These are phyloP conservation scores for Fulmarus glacialis DNA, from an alignment of 2,113 vertebrate genomes.

Conservation along the genomic window DNA sequence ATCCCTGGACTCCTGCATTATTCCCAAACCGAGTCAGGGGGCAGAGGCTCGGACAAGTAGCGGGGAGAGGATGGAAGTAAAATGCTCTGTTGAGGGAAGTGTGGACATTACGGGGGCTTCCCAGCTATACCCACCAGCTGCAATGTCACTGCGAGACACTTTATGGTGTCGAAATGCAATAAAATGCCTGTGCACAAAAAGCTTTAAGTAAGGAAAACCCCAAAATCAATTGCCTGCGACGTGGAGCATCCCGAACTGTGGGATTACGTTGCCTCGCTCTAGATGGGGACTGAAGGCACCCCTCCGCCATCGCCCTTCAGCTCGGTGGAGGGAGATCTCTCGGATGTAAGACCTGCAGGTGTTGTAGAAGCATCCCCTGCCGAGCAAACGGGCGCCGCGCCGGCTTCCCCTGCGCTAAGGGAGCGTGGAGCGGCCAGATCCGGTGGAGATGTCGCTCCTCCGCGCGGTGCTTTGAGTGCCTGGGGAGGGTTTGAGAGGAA, in stretches of 20 bases:
- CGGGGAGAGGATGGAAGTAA: neutral
- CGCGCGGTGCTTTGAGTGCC: rapidly evolving
- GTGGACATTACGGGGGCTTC: rapidly evolving
- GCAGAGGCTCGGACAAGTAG: too few relatives aligned
- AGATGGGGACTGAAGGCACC: rapidly evolving
- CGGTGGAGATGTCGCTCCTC: neutral
- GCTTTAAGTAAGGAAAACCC: neutral
- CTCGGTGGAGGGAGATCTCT: neutral
- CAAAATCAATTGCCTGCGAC: rapidly evolving
- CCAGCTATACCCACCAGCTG: rapidly evolving
- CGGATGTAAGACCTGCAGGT: rapidly evolving
- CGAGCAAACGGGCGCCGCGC: rapidly evolving
- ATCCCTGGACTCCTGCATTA: rapidly evolving
- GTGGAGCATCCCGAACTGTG: rapidly evolving
- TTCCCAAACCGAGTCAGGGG: neutral
- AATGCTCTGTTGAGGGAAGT: rapidly evolving
- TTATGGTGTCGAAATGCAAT: rapidly evolving
- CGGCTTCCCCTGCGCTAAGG: rapidly evolving
- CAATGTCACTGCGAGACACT: rapidly evolving
- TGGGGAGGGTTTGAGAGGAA: neutral
- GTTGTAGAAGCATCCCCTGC: neutral
- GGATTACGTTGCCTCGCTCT: neutral
- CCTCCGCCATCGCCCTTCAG: rapidly evolving
- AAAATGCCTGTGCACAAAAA: rapidly evolving
- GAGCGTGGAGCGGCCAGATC: neutral